These are phyloP conservation scores for Mallotus villosus DNA, from an alignment of 2,797 vertebrate genomes.

Conservation along the genomic window DNA sequence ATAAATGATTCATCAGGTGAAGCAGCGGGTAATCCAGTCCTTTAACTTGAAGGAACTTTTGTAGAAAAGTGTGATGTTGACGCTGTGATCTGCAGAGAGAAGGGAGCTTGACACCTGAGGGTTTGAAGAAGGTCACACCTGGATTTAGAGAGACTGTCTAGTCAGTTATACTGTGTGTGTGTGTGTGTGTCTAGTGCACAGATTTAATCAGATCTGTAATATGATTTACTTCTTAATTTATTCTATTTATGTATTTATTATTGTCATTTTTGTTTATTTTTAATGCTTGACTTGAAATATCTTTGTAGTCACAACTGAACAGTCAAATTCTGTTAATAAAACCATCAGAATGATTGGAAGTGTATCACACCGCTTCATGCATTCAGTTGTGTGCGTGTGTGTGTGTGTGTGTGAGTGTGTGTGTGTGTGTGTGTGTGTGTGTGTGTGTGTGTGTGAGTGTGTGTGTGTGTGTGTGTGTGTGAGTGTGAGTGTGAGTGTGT, in stretches of 20 bases:
- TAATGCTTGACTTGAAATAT: too few species aligned
- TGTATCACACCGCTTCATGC: neutral
- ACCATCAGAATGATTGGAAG: constrained; percentile 29
- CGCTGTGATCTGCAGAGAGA: neutral
- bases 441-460: neutral
- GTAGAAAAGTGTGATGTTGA: neutral
- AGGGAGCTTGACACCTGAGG: neutral
- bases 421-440: neutral
- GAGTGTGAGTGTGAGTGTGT: too few species aligned
- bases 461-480: neutral
- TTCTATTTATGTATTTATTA: neutral
- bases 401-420: neutral
- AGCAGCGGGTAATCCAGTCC: neutral
- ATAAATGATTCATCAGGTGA: neutral
- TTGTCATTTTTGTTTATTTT: too few species aligned
- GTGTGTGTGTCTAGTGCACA: too few species aligned
- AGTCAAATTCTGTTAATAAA: neutral
- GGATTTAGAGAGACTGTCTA: neutral
- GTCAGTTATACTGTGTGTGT: too few species aligned
- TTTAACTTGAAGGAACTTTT: constrained; percentile 3
- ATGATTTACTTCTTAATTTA: neutral
- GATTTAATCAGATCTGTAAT: too few species aligned
- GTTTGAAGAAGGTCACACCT: neutral
- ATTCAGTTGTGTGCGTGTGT: neutral
- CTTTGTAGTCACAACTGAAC: neutral